Evolutionary conservation across 2,797 vertebrate genomes (phyloP).

Genomic region (Melanotaenia pygmaea): DNA sequence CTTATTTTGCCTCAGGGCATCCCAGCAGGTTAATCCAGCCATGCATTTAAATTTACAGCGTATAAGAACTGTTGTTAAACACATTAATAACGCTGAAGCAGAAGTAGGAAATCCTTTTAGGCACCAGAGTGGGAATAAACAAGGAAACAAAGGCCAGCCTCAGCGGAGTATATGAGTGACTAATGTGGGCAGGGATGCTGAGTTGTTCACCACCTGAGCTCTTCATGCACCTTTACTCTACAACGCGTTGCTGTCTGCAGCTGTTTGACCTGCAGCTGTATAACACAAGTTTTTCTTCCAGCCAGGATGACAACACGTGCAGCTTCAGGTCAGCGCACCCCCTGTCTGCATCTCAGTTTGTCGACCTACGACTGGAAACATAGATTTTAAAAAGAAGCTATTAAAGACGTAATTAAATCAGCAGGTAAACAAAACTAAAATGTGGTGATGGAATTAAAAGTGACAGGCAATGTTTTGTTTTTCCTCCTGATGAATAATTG

Average conservation of each 20-base stretch:
- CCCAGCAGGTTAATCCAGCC: slow-evolving; percentile 32
- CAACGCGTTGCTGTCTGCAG: slow-evolving; percentile 1
- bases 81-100: slow-evolving; percentile 21
- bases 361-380: not conserved
- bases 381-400: not conserved
- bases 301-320: not conserved
- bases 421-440: slow-evolving; percentile 36
- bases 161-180: slow-evolving; percentile 22
- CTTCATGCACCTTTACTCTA: slow-evolving; percentile 3
- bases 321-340: not conserved
- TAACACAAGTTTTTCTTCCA: slow-evolving; percentile 9
- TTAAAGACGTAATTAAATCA: slow-evolving; percentile 13
- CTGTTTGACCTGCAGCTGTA: slow-evolving; percentile 44
- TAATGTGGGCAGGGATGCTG: slow-evolving; percentile 21
- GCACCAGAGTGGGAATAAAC: slow-evolving; percentile 35
- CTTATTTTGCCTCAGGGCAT: not conserved
- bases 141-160: slow-evolving; percentile 39
- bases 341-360: not conserved
- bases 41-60: slow-evolving; percentile 22
- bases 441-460: slow-evolving; percentile 3
- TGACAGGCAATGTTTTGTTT: slow-evolving; percentile 12
- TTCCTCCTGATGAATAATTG: slow-evolving; percentile 26
- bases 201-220: slow-evolving; percentile 32
- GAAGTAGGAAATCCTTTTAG: slow-evolving; percentile 21
- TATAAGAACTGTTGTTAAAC: slow-evolving; percentile 30